Evolutionary conservation across 2,797 vertebrate genomes (phyloP), one percentile per base, ranked within the genome.

Genomic region (Neostethus bicornis): DNA sequence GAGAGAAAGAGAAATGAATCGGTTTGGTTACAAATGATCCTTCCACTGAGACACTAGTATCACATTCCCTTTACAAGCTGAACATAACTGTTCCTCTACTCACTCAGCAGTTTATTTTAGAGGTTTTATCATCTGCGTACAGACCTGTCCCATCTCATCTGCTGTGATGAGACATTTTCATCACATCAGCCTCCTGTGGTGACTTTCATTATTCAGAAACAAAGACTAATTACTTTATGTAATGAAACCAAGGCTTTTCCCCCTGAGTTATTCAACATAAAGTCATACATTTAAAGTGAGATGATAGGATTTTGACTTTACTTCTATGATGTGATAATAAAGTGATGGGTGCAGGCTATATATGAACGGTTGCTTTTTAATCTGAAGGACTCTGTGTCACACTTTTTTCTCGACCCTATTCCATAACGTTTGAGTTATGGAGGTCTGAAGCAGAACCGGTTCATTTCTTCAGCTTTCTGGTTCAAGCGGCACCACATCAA

Each of bases 21-120:
- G n/a, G n/a, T n/a, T n/a, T n/a, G 47, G 60, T 2, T 2, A 53
- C 37, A 63, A 60, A 61, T 2, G 20, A 28, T 51, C 23, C 35
- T 20, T 48, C 52, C 16, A 52, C 57, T 60, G 74, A 70, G 75
- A 73, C 49, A 63, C 9, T 54, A 51, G 61, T 78, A 76, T 83
- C 74, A 67, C 46, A 4, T 32, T 65, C 50, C 43, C 57, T 51
- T 29, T 35, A 34, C 29, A 13, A 58, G 39, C 7, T 24, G 3
- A 5, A 16, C 37, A 32, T 28, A 32, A 34, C 26, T 45, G 24
- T 3, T 3, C 11, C 31, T 39, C 38, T 19, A 11, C 44, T 38
- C 23, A 9, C 29, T 31, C 8, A 5, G 16, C 31, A 14, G 4
- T 32, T 49, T 14, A n/a, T 35, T 14, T 1, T 38, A 13, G 23